Percentiles rank a stretch among this genome's conserved stretches.
Evolutionary conservation across 2,888 invertebrate species (phyloP).

Genomic region (Sinhomidia bicolor): DNA sequence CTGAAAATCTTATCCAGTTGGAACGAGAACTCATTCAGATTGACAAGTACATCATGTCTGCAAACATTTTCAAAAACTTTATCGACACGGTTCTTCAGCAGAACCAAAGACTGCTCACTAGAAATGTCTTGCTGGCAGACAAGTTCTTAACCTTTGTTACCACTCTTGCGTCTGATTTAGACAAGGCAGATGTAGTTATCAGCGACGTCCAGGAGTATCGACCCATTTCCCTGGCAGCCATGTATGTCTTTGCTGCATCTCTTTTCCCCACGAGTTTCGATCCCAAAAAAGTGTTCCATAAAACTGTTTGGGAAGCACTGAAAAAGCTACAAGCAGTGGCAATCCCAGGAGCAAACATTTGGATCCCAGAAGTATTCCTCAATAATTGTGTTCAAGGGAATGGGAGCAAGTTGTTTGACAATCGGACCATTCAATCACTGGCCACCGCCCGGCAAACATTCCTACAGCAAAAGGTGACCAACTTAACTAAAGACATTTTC

Average conservation of each 20-base stretch:
- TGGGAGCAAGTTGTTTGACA: conserved; percentile 83
- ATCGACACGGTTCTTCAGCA: conserved; percentile 61
- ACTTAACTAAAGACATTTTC: conserved; percentile 86
- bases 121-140: conserved; percentile 68
- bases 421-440: conserved; percentile 82
- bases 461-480: conserved; percentile 83
- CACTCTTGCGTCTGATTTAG: conserved; percentile 54
- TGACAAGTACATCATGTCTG: conserved; percentile 86
- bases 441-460: conserved; percentile 81
- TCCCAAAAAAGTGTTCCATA: conserved; percentile 74
- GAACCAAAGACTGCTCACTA: conserved; percentile 43
- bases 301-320: conserved; percentile 73
- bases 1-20: conserved; percentile 86
- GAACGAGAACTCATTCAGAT: conserved; percentile 88
- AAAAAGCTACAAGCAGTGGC: conserved; percentile 89
- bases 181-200: conserved; percentile 73
- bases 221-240: conserved; percentile 73
- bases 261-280: conserved; percentile 74
- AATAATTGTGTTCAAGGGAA: conserved; percentile 82
- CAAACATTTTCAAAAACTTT: conserved; percentile 86
- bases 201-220: conserved; percentile 65
- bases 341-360: conserved; percentile 90
- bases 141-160: conserved; percentile 67
- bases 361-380: conserved; percentile 93
- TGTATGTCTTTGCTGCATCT: conserved; percentile 72